Evolutionary conservation across 2,888 invertebrate species (phyloP).

Genomic region (Frankliniella fusca): DNA sequence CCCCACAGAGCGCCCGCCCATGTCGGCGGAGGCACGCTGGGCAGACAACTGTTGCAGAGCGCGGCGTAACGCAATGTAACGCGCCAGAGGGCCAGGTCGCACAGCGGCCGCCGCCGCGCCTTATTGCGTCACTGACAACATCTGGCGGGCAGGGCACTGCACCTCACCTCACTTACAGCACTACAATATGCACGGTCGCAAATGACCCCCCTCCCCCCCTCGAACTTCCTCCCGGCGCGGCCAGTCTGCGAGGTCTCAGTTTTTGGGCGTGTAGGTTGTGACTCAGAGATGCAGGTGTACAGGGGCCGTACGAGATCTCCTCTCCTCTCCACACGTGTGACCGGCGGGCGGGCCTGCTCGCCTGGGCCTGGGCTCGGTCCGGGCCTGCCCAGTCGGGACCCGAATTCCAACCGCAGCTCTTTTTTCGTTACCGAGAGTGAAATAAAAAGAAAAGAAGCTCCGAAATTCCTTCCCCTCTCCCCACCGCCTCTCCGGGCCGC

Average conservation of each 20-base stretch:
- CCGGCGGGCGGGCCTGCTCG: constrained; percentile 3
- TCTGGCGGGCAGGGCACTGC: not conserved
- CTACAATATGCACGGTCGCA: not conserved
- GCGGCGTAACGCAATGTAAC: too few species aligned
- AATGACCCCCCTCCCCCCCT: too few species aligned
- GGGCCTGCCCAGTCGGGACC: not conserved
- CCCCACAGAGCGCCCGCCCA: too few species aligned
- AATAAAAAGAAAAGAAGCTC: not conserved
- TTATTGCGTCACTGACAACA: not conserved
- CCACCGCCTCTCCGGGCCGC: not conserved
- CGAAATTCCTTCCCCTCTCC: not conserved
- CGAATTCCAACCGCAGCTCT: constrained; percentile 25
- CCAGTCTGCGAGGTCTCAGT: not conserved
- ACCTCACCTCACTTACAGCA: not conserved
- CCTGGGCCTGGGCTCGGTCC: not conserved
- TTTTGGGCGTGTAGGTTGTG: not conserved
- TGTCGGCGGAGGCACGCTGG: too few species aligned
- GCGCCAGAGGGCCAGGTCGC: too few species aligned
- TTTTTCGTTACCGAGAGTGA: constrained; percentile 13
- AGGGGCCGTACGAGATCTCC: constrained; percentile 17
- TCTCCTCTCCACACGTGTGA: constrained; percentile 25
- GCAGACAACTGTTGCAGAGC: too few species aligned
- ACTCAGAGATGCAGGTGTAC: constrained; percentile 26
- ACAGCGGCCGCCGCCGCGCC: too few species aligned
- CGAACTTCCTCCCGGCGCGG: too few species aligned